Conservation (phyloP, 2,888 invertebrate species). For the Hemicrepidius hirtus region DNA sequence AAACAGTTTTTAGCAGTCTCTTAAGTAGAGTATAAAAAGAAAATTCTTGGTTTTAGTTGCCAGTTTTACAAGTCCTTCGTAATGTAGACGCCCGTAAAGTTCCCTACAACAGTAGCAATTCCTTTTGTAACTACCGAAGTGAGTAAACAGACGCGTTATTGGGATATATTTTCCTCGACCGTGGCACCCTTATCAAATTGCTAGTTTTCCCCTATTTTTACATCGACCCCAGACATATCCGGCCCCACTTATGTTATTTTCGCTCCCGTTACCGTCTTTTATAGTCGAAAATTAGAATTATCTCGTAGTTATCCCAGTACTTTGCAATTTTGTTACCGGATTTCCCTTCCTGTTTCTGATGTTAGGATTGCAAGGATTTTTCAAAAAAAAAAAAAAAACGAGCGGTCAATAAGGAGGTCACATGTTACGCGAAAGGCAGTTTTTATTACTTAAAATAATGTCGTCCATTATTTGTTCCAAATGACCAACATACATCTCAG, state of each 20-base stretch:
- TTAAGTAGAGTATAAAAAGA: slow-evolving; percentile 1
- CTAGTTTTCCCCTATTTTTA: slow-evolving; percentile 51
- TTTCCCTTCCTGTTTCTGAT: not conserved
- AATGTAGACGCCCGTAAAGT: slow-evolving; percentile 27
- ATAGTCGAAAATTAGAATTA: slow-evolving; percentile 43
- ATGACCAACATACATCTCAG: slow-evolving; percentile 51
- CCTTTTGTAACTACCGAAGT: slow-evolving; percentile 60
- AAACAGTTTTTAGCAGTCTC: not conserved
- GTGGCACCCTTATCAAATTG: slow-evolving; percentile 57
- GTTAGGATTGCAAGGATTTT: no score
- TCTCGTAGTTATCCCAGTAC: slow-evolving; percentile 7
- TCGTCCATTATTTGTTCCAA: slow-evolving; percentile 51
- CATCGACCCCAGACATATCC: slow-evolving; percentile 38
- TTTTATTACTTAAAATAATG: slow-evolving; percentile 52
- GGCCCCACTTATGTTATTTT: slow-evolving; percentile 47
- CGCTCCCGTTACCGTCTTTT: slow-evolving; percentile 37
- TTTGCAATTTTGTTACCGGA: slow-evolving; percentile 2
- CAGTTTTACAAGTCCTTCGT: slow-evolving; percentile 5
- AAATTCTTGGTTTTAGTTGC: slow-evolving; percentile 13
- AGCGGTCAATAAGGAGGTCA: slow-evolving; percentile 19
- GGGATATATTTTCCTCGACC: slow-evolving; percentile 61
- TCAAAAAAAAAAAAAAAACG: slow-evolving; percentile 15
- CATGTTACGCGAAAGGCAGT: slow-evolving; percentile 37
- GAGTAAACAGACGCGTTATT: slow-evolving; percentile 63
- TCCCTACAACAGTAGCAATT: slow-evolving; percentile 23